Percentiles rank a stretch among this genome's conserved stretches.
phyloP scores from a whole-genome alignment of 2,113 vertebrate species.

The Melanostigma gelatinosum region DNA sequence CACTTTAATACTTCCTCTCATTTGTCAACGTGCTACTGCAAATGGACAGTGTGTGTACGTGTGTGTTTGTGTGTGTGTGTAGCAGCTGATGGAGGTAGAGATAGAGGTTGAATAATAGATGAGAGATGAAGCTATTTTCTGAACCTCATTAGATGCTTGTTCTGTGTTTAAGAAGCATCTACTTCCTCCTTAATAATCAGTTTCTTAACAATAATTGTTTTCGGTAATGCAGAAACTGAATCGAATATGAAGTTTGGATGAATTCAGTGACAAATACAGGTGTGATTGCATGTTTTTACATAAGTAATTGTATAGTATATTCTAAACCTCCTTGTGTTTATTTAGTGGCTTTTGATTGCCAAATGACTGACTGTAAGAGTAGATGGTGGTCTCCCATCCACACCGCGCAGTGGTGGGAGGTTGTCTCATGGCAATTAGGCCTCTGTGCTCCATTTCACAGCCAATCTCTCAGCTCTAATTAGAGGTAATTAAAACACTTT shows the following conservation, averaged over 20 bases:
- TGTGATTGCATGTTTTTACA: not conserved
- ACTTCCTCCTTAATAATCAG: not conserved
- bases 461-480: slow-evolving; percentile 52
- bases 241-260: not conserved
- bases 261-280: not conserved
- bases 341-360: not conserved
- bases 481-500: slow-evolving; percentile 63
- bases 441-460: slow-evolving; percentile 45
- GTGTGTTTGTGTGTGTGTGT: slow-evolving; percentile 15
- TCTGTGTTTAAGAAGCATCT: not conserved
- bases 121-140: slow-evolving; percentile 14
- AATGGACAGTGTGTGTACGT: slow-evolving; percentile 7
- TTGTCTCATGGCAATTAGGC: slow-evolving; percentile 44
- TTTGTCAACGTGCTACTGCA: not conserved
- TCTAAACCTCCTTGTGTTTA: slow-evolving; percentile 4
- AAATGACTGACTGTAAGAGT: slow-evolving; percentile 9
- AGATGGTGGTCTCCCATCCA: slow-evolving; percentile 30
- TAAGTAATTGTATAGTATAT: not conserved
- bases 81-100: slow-evolving; percentile 1
- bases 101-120: slow-evolving; percentile 28
- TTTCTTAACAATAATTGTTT: not conserved
- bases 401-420: slow-evolving; percentile 20
- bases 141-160: slow-evolving; percentile 9
- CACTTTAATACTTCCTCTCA: slow-evolving; percentile 1
- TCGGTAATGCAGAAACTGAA: not conserved